Evolutionary conservation across 2,797 vertebrate species (phyloP).

Genomic region (Gambusia yucatana): DNA sequence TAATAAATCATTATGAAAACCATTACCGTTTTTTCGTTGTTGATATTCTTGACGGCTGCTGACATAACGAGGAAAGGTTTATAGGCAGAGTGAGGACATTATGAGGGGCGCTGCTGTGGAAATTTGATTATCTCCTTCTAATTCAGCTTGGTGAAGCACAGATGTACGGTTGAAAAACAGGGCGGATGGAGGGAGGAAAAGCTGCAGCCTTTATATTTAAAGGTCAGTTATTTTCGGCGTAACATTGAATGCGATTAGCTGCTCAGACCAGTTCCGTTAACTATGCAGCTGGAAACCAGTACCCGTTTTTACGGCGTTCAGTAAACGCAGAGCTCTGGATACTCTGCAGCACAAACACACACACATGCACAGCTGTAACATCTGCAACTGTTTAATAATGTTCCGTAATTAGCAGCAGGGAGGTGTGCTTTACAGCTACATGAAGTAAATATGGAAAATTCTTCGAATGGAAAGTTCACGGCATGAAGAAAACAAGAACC

Average conservation of each 20-base stretch:
- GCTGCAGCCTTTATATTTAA: constrained; percentile 1
- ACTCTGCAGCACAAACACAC: constrained; percentile 23
- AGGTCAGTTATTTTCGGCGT: constrained; percentile 14
- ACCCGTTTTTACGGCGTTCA: constrained; percentile 22
- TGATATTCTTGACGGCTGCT: constrained; percentile 38
- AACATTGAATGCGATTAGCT: constrained; percentile 3
- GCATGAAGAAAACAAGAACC: constrained; percentile 50
- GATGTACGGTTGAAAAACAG: constrained; percentile 23
- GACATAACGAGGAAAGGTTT: constrained; percentile 42
- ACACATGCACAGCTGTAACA: constrained; percentile 52
- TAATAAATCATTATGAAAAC: constrained; percentile 51
- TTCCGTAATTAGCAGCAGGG: constrained; percentile 58
- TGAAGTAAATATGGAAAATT: constrained; percentile 73
- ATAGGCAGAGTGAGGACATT: constrained; percentile 47
- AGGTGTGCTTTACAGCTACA: constrained; percentile 48
- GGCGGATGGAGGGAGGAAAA: neutral
- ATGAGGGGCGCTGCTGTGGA: constrained; percentile 38
- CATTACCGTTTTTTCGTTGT: constrained; percentile 33
- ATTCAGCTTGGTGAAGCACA: constrained; percentile 53
- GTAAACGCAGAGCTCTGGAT: constrained; percentile 4
- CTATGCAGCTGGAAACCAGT: constrained; percentile 5
- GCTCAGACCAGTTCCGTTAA: constrained; percentile 2
- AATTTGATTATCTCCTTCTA: constrained; percentile 64
- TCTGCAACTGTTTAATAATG: constrained; percentile 65
- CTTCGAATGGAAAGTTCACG: constrained; percentile 73